Evolutionary conservation across 1,140 invertebrate species (phyloP).

Genomic region (Aricia agestis): DNA sequence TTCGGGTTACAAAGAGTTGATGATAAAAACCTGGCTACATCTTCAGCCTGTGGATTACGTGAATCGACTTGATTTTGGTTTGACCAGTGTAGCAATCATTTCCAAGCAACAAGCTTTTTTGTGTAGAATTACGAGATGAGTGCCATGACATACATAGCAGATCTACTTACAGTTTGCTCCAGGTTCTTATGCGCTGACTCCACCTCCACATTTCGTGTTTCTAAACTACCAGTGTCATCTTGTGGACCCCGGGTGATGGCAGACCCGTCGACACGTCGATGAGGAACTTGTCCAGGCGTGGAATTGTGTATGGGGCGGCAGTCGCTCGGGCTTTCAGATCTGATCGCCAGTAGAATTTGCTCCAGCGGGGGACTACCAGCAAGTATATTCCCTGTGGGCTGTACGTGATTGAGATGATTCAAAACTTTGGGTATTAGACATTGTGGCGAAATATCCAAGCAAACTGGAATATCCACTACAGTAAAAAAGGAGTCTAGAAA

Average conservation of each 20-base stretch:
- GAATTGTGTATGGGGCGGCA: neutral
- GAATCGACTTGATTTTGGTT: neutral
- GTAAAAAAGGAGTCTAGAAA: no score
- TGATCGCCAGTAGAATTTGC: neutral
- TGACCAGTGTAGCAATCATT: neutral
- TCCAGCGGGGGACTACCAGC: neutral
- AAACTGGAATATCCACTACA: no score
- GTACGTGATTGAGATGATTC: no score
- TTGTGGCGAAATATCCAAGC: no score
- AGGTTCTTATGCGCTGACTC: neutral
- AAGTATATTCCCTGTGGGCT: neutral
- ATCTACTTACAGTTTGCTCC: neutral
- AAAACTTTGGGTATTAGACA: no score
- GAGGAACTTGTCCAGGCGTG: neutral
- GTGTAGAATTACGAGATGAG: neutral
- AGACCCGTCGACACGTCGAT: neutral
- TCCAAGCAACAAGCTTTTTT: neutral
- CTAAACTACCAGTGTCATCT: neutral
- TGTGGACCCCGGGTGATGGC: neutral
- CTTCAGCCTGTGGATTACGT: neutral
- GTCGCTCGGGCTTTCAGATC: neutral
- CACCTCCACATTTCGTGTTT: constrained; percentile 10
- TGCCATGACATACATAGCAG: neutral
- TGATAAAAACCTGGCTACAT: neutral
- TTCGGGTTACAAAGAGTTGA: neutral